phyloP scores from a whole-genome alignment of 2,113 vertebrate genomes.

The Poecilia latipinna region DNA sequence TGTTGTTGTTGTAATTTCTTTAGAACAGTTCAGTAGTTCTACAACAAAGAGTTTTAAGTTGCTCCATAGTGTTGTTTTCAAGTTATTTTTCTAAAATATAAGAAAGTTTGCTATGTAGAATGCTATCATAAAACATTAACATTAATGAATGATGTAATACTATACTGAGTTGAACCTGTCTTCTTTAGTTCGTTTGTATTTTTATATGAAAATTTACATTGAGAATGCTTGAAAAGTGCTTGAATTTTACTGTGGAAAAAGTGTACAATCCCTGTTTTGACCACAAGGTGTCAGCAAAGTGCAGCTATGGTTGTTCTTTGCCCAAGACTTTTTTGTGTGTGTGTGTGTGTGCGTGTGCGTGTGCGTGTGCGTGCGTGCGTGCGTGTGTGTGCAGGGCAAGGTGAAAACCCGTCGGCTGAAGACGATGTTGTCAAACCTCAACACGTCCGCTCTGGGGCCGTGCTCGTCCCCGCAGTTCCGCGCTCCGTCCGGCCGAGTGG shows the following conservation, averaged over 20 bases:
- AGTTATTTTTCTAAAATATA: background rate
- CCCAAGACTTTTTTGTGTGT: background rate
- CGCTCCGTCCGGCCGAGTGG: slow-evolving; percentile 79
- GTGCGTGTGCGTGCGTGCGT: background rate
- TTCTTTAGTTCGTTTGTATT: too few relatives aligned
- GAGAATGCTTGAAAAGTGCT: too few relatives aligned
- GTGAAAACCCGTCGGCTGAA: slow-evolving; percentile 87
- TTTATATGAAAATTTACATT: too few relatives aligned
- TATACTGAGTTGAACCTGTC: too few relatives aligned
- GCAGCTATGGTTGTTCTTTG: background rate
- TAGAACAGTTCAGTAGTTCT: background rate
- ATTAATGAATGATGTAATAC: too few relatives aligned
- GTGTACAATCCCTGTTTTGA: background rate
- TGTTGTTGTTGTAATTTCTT: too few relatives aligned
- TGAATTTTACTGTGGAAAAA: too few relatives aligned
- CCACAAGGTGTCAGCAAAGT: slow-evolving; percentile 65
- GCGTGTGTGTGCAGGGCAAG: slow-evolving; percentile 80
- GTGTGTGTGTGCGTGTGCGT: background rate
- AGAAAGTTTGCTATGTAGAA: background rate
- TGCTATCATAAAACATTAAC: too few relatives aligned
- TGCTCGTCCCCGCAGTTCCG: slow-evolving; percentile 84
- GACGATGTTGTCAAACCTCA: slow-evolving; percentile 86
- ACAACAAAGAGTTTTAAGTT: background rate
- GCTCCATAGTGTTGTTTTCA: background rate
- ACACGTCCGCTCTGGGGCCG: slow-evolving; percentile 81